Base-by-base conservation (phyloP, 37 sponge, comb jelly and placozoan genomes). In the Ianthella basta region DNA sequence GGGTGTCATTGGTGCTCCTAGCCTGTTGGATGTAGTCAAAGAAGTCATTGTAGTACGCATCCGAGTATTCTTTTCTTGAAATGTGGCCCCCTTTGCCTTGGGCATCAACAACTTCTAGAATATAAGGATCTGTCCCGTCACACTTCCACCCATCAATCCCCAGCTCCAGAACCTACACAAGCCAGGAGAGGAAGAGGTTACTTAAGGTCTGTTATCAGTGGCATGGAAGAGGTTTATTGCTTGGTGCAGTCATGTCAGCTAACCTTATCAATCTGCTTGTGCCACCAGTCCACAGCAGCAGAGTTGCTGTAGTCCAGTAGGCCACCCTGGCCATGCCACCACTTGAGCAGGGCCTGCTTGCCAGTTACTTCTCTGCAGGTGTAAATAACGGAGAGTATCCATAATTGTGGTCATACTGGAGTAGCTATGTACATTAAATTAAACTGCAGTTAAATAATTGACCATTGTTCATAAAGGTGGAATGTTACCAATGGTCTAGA, bases 321-420 rank as follows among this genome's bases (percentile, higher is more conserved):
- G n/a, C 95, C 91, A 39, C 95, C 95, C 32, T 79, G 85, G 18
- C 95, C 95, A 88, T 94, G 95, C 95, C 95, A 94, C 95, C 95
- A 94, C 6, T 80, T 83, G 32, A 94, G 21, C 19, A 88, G 21
- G 14, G 87, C 87, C 56, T 85, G 80, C 64, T 88, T 82, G 41
- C 91, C 95, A 60, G 88, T 15, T 15, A 83, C 57, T 59, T 94
- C 91, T 65, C 95, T 94, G 32, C 27, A 74, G 54, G 16, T 19
- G n/a, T 34, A 30, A 14, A 21, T 0, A 78, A 73, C 50, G 61
- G 15, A 50, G 56, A 8, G 16, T 14, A 27, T 72, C 3, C 33
- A 72, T 72, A 36, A 3, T 8, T 72, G 36, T 4, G 14, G 29
- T 40, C 27, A 27, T 29, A 50, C 64, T 61, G 29, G 29, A 61